phyloP scores from a whole-genome alignment of 2,888 invertebrate genomes.

The Drosophila paracracens region DNA sequence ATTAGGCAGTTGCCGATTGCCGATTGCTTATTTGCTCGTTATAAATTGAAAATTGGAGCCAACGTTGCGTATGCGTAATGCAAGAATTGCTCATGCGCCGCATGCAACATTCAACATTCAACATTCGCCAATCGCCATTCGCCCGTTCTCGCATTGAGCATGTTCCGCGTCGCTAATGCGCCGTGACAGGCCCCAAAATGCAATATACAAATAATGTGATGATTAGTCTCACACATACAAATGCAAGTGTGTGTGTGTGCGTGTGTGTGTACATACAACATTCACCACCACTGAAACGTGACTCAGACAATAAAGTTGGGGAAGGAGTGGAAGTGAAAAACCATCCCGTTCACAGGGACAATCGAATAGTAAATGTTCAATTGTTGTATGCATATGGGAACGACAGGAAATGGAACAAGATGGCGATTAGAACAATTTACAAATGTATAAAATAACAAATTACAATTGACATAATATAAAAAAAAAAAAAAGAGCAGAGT shows the following conservation, averaged over 20 bases:
- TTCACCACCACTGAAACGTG: constrained; percentile 20
- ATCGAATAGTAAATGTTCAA: background rate
- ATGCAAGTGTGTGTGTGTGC: constrained; percentile 14
- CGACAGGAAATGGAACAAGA: background rate
- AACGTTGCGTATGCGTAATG: constrained; percentile 70
- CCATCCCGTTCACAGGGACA: background rate
- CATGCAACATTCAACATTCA: constrained; percentile 24
- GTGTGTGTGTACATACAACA: constrained; percentile 12
- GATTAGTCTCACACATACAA: constrained; percentile 62
- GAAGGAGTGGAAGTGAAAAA: constrained; percentile 10
- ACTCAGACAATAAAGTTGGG: background rate
- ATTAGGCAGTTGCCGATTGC: constrained; percentile 44
- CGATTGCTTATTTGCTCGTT: constrained; percentile 13
- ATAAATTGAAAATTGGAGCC: constrained; percentile 15
- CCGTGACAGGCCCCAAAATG: constrained; percentile 53
- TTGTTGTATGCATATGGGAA: no score
- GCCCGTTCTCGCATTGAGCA: constrained; percentile 11
- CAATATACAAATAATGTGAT: constrained; percentile 62
- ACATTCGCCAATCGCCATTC: constrained; percentile 21
- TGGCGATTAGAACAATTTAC: background rate
- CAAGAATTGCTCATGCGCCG: constrained; percentile 71
- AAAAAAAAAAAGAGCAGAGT: background rate
- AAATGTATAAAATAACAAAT: background rate
- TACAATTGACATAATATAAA: no score
- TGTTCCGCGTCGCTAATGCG: constrained; percentile 52